Percentiles rank a stretch among this genome's conserved stretches.
Conservation (phyloP, 1,140 invertebrate species). For the Aphaenogaster rudis region DNA sequence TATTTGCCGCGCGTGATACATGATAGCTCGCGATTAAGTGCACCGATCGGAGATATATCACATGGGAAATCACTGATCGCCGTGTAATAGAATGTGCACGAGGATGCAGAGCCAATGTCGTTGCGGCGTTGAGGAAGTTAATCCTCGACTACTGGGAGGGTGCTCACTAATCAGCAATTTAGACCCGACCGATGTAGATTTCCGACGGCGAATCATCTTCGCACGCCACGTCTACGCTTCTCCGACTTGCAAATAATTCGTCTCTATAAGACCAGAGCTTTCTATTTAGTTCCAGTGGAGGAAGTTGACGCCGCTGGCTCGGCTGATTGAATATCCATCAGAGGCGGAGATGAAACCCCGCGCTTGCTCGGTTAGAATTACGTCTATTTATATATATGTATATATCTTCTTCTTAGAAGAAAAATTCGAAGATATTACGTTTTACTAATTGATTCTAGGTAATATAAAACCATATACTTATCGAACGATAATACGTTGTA, state of each 20-base stretch:
- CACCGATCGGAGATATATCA: neutral
- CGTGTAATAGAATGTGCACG: constrained; percentile 13
- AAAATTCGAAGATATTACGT: constrained; percentile 36
- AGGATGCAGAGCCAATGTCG: neutral
- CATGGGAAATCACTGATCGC: constrained; percentile 9
- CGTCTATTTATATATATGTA: constrained; percentile 65
- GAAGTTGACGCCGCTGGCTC: constrained; percentile 65
- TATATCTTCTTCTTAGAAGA: constrained; percentile 27
- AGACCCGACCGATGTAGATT: constrained; percentile 1
- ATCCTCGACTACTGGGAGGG: constrained; percentile 11
- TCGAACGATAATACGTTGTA: constrained; percentile 2
- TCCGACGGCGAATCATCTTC: neutral
- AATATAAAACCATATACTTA: no score
- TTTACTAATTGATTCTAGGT: neutral
- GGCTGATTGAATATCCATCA: constrained; percentile 73
- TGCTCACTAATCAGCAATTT: constrained; percentile 44
- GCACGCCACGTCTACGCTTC: no score
- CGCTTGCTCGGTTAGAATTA: constrained; percentile 44
- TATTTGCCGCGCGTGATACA: neutral
- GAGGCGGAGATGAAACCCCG: constrained; percentile 70
- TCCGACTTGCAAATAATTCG: constrained; percentile 48
- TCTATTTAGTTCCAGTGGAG: constrained; percentile 63
- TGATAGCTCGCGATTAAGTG: constrained; percentile 12
- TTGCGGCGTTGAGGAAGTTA: constrained; percentile 37
- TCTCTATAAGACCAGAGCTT: constrained; percentile 3